These are phyloP conservation scores for Dipodomys merriami DNA, from an alignment of 2,113 vertebrate species.

Conservation along the genomic window DNA sequence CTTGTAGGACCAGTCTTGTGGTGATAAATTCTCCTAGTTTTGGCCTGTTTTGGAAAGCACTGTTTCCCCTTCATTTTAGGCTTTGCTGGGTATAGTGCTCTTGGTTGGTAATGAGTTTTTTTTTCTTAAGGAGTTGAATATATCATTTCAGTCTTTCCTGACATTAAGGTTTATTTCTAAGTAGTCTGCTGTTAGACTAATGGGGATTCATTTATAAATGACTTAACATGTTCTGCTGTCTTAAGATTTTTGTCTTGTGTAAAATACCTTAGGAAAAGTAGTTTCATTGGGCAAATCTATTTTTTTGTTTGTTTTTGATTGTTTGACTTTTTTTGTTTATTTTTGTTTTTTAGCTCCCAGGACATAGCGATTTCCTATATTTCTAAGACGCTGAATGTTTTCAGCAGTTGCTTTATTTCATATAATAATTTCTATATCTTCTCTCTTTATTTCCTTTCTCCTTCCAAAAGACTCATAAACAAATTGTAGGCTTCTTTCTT, in stretches of 20 bases:
- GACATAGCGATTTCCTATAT: too few species aligned
- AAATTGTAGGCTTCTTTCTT: too few species aligned
- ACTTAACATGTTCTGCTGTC: background rate
- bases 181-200: background rate
- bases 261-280: background rate
- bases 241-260: background rate
- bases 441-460: too few species aligned
- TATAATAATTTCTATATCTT: too few species aligned
- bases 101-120: too few species aligned
- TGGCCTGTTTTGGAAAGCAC: too few species aligned
- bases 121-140: background rate
- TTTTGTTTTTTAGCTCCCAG: too few species aligned
- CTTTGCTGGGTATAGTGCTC: too few species aligned
- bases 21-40: too few species aligned
- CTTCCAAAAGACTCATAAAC: too few species aligned
- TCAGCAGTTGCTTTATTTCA: too few species aligned
- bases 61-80: background rate
- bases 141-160: background rate
- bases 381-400: too few species aligned
- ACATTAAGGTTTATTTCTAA: background rate
- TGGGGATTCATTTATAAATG: background rate
- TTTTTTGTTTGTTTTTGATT: background rate
- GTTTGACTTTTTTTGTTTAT: background rate
- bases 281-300: background rate
- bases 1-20: background rate